Evolutionary conservation across 2,888 invertebrate genomes (phyloP), one percentile per base, ranked within the genome.

Genomic region (Agrilus cyanescens): DNA sequence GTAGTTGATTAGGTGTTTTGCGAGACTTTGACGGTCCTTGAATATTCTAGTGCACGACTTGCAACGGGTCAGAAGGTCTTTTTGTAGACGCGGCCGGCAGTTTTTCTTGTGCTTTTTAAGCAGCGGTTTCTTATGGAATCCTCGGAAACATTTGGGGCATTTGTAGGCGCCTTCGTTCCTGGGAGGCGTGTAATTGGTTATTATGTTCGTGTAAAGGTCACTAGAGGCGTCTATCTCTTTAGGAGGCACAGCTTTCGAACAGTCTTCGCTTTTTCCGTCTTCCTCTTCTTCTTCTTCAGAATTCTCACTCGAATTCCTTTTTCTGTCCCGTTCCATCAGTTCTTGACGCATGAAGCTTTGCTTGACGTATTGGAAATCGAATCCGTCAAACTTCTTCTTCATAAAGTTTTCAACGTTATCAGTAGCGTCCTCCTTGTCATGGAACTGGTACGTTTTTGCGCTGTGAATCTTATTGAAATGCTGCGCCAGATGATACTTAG

Each of bases 41-140:
- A 74, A 74, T 38, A 75, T 71, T 39, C 75, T 68, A 44, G 71
- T 66, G 53, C 76, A 76, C 5, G 72, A 70, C 43, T 73, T 70
- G 50, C 76, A 76, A 3, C 71, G 67, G 3, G 73, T 73, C 12
- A 73, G 50, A n/a, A 73, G 50, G 53, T 73, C 73, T 49, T 73
- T 73, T 49, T 73, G 73, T 32, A 63, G 52, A 16, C 57, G 59
- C 2, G 61, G 65, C 20, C 63, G 56, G 53, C 76, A 76, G 46
- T 74, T 74, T 50, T 74, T 75, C 60, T 72, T 70, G 54, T 76
- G 76, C 53, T 75, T 74, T 44, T 72, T 70, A 15, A 75, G 54
- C 13, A 75, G 55, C 40, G 73, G 67, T 36, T 71, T 67, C 49
- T 75, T 75, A 46, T 72, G 70, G 55, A 76, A 76, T 5, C 69